Evolutionary conservation across 2,113 vertebrate genomes (phyloP).

Genomic region (Cnemophilus loriae): DNA sequence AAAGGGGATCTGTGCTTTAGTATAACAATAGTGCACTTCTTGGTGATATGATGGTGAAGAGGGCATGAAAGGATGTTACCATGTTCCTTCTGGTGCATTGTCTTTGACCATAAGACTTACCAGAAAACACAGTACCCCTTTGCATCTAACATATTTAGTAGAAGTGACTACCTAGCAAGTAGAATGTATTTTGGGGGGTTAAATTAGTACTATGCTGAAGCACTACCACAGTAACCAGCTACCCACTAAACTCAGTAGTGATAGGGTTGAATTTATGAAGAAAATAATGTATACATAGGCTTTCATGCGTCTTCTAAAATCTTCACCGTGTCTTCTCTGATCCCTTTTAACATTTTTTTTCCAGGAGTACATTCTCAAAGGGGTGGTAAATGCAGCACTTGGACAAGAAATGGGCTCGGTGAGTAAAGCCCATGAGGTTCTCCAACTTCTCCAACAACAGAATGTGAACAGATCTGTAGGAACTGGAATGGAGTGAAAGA

Average conservation of each 20-base stretch:
- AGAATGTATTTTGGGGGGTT: background rate
- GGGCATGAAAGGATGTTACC: background rate
- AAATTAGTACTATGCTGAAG: background rate
- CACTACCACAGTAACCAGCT: background rate
- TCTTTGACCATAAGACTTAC: background rate
- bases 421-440: conserved; percentile 60
- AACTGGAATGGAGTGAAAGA: background rate
- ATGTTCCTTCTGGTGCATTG: background rate
- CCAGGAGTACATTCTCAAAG: conserved; percentile 96
- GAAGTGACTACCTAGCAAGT: background rate
- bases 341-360: background rate
- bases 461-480: background rate
- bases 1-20: background rate
- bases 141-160: background rate
- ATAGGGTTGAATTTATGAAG: background rate
- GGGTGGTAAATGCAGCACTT: conserved; percentile 92
- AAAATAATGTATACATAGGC: background rate
- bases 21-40: background rate
- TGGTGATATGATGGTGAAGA: background rate
- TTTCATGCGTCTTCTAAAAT: background rate
- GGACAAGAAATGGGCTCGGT: conserved; percentile 94
- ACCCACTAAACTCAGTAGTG: background rate
- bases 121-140: background rate
- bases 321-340: background rate
- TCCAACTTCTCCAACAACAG: background rate